Base-by-base conservation (phyloP, 2,797 vertebrate species). In the Nyctibius grandis region DNA sequence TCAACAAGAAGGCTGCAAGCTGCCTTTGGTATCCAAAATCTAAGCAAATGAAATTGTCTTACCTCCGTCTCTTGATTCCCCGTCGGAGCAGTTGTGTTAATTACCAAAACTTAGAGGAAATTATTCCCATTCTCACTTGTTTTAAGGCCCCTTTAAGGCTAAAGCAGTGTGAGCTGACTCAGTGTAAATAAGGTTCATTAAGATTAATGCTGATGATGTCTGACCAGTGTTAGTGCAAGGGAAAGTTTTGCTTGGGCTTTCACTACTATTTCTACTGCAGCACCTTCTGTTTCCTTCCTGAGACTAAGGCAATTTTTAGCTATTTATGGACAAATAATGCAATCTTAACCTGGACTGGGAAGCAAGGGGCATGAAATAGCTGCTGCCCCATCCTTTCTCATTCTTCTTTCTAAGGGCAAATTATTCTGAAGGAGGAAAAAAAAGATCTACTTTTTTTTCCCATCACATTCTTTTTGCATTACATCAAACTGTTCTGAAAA, bases 101-200 rank as follows among this genome's bases (percentile, higher is more conserved):
- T 69, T 74, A 89, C 51, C 38, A 61, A 95, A 90, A 83, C 28
- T 44, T 23, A 69, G 40, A 90, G 83, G 76, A 91, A 95, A 95
- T 67, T 0, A 90, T 72, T 91, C 45, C 36, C 45, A 80, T 93
- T 95, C 63, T 86, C 85, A 89, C 73, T 79, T 87, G 50, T 21
- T 94, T 85, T 63, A 94, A 78, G 56, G 77, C 54, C 36, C 31
- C 59, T 95, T 85, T 75, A 88, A 90, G 63, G 51, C 22, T 79
- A 42, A n/a, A 79, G 74, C 44, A 64, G 25, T 34, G 29, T 50
- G 86, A 95, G 54, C 42, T 72, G 68, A 67, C 31, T 88, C 78
- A 44, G 63, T 57, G 67, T 79, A 89, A 94, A 76, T 64, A 89
- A 70, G 72, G 53, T 34, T 87, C 78, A 80, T 83, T 85, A 84